Evolutionary conservation across 2,113 vertebrate species (phyloP).

Genomic region (Corythornis vintsioides): DNA sequence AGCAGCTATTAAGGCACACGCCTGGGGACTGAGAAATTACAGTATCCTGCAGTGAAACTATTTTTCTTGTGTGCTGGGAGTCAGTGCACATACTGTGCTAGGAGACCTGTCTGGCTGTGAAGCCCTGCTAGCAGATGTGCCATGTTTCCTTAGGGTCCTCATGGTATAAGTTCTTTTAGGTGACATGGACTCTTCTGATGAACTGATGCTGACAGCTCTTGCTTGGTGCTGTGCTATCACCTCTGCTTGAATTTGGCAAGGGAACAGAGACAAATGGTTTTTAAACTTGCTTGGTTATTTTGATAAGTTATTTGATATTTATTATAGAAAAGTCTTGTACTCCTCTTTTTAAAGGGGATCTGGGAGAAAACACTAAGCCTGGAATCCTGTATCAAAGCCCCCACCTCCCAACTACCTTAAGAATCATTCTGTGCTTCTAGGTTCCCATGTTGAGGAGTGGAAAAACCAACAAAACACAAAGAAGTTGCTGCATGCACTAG

Average conservation of each 20-base stretch:
- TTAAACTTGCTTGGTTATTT: neutral
- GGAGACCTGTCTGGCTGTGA: neutral
- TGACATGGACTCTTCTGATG: neutral
- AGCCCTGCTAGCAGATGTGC: neutral
- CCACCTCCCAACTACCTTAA: neutral
- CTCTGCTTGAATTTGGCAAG: neutral
- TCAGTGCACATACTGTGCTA: neutral
- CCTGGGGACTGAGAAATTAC: neutral
- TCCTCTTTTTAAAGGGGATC: neutral
- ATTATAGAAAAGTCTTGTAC: neutral
- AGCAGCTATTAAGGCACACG: neutral
- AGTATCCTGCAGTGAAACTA: neutral
- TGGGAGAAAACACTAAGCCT: neutral
- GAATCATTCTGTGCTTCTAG: neutral
- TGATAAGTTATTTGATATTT: neutral
- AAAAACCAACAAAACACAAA: neutral
- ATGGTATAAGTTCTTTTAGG: neutral
- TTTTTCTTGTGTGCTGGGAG: neutral
- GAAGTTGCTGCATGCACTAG: neutral
- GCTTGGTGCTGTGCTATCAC: neutral
- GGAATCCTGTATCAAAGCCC: neutral
- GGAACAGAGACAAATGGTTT: neutral
- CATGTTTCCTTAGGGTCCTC: neutral
- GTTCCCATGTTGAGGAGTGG: neutral
- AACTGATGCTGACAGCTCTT: neutral